Evolutionary conservation across 2,113 vertebrate species (phyloP), one percentile per base, ranked within the genome.

Genomic region (Bubo scandiacus): DNA sequence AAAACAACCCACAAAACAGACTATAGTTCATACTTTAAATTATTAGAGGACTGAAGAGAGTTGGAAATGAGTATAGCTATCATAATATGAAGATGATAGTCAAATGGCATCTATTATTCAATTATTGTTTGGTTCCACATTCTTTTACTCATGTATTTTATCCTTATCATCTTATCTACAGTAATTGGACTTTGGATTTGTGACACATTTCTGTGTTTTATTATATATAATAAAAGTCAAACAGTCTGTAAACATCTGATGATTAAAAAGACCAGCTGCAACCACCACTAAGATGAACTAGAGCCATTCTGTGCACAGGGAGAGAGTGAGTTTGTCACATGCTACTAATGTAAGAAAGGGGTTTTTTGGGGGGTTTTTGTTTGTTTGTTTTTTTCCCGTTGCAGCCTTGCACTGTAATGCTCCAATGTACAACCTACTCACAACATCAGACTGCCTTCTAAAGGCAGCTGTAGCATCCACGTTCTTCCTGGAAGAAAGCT

Each of bases 231-330:
- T 80, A 93, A 83, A 92, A 88, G 42, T 73, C 67, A 62, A 66
- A 75, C 29, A 90, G 67, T 70, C 59, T 66, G n/a, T 49, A 91
- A 84, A 84, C 36, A 86, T 66, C 32, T 67, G 40, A 62, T 54
- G 43, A 90, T 83, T 84, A 81, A 59, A 89, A 91, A 83, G 67
- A 94, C 65, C 58, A 94, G 72, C 89, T 94, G 83, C 59, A 90
- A 26, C 22, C 27, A 86, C 29, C 22, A 58, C 16, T 34, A 29
- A 68, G 25, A 88, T 18, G 61, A 73, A 61, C 27, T 40, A 59
- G 13, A 79, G 49, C 6, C 26, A 63, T 20, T 74, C 43, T 29
- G n/a, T 8, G n/a, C 49, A 77, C 32, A 61, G 34, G 52, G 30
- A 75, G 30, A 45, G 19, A 51, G 13, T 0, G 14, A 81, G 26